Percentiles rank a stretch among this genome's conserved stretches.
phyloP scores from a whole-genome alignment of 1,140 invertebrate species.

The fruit fly (Drosophila melanogaster) region Release_6_plus_ISO1_MT NC_004354.4:1872001-1872500 shows the following conservation, averaged over 20 bases:
- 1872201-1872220: conserved; percentile 51
- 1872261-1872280: conserved; percentile 70
- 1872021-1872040: conserved; percentile 79
- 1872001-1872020: conserved; percentile 77
- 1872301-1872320: conserved; percentile 76
- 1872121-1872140: conserved; percentile 54
- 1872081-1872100: conserved; percentile 28
- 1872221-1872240: conserved; percentile 42
- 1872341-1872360: neutral
- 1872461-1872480: neutral
- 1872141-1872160: conserved; percentile 68
- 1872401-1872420: conserved; percentile 23
- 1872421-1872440: conserved; percentile 7
- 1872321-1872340: conserved; percentile 52
- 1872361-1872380: neutral
- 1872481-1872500: neutral
- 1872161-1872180: conserved; percentile 82
- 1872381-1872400: neutral
- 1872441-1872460: neutral
- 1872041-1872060: conserved; percentile 65
- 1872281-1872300: conserved; percentile 80
- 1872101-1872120: conserved; percentile 8
- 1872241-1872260: conserved; percentile 58
- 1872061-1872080: conserved; percentile 55
- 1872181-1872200: conserved; percentile 80